A percentile compares a stretch with the other conserved stretches of the same genome.
Evolutionary conservation across 1,140 invertebrate species (phyloP).

Genomic region (Phymastichus coffea): DNA sequence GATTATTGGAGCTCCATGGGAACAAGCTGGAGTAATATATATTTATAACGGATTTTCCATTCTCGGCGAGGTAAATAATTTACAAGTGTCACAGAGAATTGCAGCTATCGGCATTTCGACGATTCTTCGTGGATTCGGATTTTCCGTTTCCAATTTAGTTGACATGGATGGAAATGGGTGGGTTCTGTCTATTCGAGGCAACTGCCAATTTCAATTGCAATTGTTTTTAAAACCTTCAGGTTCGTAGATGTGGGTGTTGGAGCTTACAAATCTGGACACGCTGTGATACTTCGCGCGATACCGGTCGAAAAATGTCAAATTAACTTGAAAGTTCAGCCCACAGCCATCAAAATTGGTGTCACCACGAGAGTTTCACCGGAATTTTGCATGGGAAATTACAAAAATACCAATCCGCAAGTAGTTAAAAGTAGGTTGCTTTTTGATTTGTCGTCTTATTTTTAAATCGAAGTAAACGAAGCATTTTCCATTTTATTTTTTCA

Average conservation of each 20-base stretch:
- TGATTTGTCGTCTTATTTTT: no score
- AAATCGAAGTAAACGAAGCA: no score
- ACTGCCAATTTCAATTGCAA: neutral
- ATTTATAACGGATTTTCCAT: constrained; percentile 62
- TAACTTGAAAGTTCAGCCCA: neutral
- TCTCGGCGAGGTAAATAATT: constrained; percentile 49
- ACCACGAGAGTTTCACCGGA: constrained; percentile 37
- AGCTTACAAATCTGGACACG: constrained; percentile 60
- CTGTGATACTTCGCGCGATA: constrained; percentile 59
- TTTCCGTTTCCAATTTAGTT: constrained; percentile 63
- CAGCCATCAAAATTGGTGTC: neutral
- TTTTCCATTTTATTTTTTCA: neutral
- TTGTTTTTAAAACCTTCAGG: constrained; percentile 17
- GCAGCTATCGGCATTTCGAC: constrained; percentile 30
- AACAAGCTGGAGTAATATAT: constrained; percentile 63
- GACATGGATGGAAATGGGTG: constrained; percentile 68
- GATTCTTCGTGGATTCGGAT: constrained; percentile 56
- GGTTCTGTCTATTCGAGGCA: neutral
- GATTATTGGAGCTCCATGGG: constrained; percentile 70
- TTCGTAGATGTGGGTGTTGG: constrained; percentile 63
- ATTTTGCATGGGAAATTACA: constrained; percentile 37
- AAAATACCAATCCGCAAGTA: constrained; percentile 13
- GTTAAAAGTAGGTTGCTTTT: neutral
- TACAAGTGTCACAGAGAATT: constrained; percentile 51
- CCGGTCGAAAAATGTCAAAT: constrained; percentile 56